phyloP scores from a whole-genome alignment of 2,113 vertebrate genomes.

The Atrichornis clamosus region DNA sequence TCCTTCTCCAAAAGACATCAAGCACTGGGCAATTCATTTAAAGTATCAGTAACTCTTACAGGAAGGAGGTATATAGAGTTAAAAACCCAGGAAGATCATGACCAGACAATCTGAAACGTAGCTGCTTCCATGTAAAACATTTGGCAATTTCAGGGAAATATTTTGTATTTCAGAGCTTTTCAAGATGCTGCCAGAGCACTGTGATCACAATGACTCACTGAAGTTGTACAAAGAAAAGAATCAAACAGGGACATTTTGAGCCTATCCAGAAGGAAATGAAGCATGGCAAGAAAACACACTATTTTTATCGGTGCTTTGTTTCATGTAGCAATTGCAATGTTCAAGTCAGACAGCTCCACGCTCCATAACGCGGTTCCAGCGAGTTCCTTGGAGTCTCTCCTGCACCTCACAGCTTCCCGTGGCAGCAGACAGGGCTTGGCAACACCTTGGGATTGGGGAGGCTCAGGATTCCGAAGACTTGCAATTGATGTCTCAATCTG shows the following conservation, averaged over 20 bases:
- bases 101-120: not conserved
- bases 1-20: not conserved
- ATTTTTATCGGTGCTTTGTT: constrained; percentile 45
- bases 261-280: constrained; percentile 54
- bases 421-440: not conserved
- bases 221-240: constrained; percentile 33
- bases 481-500: not conserved
- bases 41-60: not conserved
- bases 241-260: constrained; percentile 45
- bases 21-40: not conserved
- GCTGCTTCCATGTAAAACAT: not conserved
- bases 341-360: not conserved
- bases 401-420: not conserved
- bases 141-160: constrained; percentile 6
- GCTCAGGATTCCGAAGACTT: not conserved
- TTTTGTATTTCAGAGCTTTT: constrained; percentile 1
- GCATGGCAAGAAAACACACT: constrained; percentile 37
- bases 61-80: not conserved
- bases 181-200: constrained; percentile 16
- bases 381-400: not conserved
- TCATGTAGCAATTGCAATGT: not conserved
- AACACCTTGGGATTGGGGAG: not conserved
- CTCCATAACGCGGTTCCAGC: fast-evolving
- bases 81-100: not conserved
- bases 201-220: constrained; percentile 55